These are phyloP conservation scores for Watsonalla binaria DNA, from an alignment of 2,888 invertebrate species.

Conservation along the genomic window DNA sequence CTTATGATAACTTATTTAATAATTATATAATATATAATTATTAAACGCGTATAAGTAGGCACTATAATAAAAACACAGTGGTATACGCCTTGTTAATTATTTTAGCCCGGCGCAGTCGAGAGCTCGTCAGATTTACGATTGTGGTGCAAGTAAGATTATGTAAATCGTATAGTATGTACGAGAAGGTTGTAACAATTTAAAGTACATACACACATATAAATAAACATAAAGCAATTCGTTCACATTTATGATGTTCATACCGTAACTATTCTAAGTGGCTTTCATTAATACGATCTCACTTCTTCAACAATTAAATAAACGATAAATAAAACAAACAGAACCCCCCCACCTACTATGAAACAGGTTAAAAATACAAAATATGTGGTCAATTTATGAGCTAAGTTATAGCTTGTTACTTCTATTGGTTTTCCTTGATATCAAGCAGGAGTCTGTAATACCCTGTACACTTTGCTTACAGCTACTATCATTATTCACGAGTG, in stretches of 20 bases:
- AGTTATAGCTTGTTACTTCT: too few relatives aligned
- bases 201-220: too few relatives aligned
- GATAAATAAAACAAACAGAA: background rate
- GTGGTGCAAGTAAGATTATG: conserved; percentile 18
- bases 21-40: background rate
- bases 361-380: background rate
- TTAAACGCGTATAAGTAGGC: background rate
- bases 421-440: too few relatives aligned
- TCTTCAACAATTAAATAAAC: background rate
- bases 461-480: too few relatives aligned
- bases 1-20: too few relatives aligned
- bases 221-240: too few relatives aligned
- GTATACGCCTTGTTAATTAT: conserved; percentile 38
- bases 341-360: background rate
- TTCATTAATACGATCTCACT: background rate
- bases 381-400: too few relatives aligned
- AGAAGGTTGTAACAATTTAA: too few relatives aligned
- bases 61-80: conserved; percentile 17
- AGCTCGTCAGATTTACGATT: conserved; percentile 28
- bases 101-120: conserved; percentile 30
- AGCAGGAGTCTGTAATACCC: too few relatives aligned
- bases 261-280: background rate
- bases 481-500: background rate
- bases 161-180: too few relatives aligned
- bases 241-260: too few relatives aligned